Conservation (phyloP, 2,113 vertebrate genomes). For the Microcebus murinus region DNA sequence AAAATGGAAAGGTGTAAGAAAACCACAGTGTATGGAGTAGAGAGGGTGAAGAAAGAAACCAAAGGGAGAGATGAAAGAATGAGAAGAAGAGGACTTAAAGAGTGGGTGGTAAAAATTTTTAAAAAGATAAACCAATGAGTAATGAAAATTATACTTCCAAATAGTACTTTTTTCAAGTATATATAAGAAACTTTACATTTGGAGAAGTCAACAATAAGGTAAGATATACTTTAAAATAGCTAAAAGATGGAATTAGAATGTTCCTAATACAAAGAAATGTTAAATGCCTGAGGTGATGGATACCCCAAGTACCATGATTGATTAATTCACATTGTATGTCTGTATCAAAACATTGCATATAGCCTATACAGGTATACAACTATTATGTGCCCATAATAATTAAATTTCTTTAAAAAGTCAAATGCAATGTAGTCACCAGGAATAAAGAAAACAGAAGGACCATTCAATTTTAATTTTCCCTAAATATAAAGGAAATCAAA, state of each 20-base stretch:
- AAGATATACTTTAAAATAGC: too few species aligned
- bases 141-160: not conserved
- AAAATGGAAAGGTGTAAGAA: not conserved
- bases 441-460: not conserved
- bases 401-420: not conserved
- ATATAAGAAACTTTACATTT: not conserved
- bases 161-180: not conserved
- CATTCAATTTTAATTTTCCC: not conserved
- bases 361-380: too few species aligned
- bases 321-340: too few species aligned
- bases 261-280: too few species aligned
- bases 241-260: too few species aligned
- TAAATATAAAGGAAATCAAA: not conserved
- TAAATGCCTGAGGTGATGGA: too few species aligned
- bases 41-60: not conserved
- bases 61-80: not conserved
- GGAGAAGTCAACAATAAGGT: not conserved
- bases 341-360: too few species aligned
- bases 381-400: too few species aligned
- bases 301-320: too few species aligned
- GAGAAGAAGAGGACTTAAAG: not conserved
- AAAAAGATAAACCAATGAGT: not conserved
- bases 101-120: not conserved
- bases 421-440: not conserved
- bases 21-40: not conserved